These are phyloP conservation scores for Diabrotica undecimpunctata DNA, from an alignment of 1,140 invertebrate species.

Conservation along the genomic window DNA sequence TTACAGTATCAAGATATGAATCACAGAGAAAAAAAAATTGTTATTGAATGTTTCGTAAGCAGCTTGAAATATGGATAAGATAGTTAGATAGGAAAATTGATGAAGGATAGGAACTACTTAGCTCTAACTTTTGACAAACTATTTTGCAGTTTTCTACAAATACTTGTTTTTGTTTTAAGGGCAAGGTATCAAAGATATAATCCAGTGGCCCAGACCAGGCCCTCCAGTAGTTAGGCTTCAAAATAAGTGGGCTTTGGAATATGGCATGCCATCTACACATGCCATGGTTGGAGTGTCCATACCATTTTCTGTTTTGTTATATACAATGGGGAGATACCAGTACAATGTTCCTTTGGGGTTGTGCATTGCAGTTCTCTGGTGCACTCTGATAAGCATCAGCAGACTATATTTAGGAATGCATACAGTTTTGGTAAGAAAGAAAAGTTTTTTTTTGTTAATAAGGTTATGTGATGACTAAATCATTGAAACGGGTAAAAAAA, in stretches of 20 bases:
- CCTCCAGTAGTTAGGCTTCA: slow-evolving; percentile 80
- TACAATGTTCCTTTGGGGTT: slow-evolving; percentile 59
- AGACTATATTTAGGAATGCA: slow-evolving; percentile 92
- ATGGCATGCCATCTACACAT: slow-evolving; percentile 92
- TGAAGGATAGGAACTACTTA: too few relatives aligned
- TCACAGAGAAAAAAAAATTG: too few relatives aligned
- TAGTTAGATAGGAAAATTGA: too few relatives aligned
- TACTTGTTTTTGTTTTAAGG: slow-evolving; percentile 51
- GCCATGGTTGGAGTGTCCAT: slow-evolving; percentile 86
- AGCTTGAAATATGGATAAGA: too few relatives aligned
- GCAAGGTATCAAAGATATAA: slow-evolving; percentile 83
- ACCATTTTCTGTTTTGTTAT: slow-evolving; percentile 78
- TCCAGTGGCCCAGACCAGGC: slow-evolving; percentile 78
- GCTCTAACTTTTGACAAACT: too few relatives aligned
- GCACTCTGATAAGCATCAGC: slow-evolving; percentile 75
- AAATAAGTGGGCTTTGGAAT: slow-evolving; percentile 82
- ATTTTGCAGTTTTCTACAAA: neutral
- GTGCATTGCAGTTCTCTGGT: slow-evolving; percentile 61
- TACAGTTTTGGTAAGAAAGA: slow-evolving; percentile 74
- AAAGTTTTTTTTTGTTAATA: too few relatives aligned
- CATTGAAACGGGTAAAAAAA: too few relatives aligned
- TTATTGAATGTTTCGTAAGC: too few relatives aligned
- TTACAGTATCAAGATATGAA: too few relatives aligned
- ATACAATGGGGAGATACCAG: slow-evolving; percentile 77
- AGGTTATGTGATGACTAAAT: too few relatives aligned